phyloP scores from a whole-genome alignment of 2,113 vertebrate species.

The Carettochelys insculpta region DNA sequence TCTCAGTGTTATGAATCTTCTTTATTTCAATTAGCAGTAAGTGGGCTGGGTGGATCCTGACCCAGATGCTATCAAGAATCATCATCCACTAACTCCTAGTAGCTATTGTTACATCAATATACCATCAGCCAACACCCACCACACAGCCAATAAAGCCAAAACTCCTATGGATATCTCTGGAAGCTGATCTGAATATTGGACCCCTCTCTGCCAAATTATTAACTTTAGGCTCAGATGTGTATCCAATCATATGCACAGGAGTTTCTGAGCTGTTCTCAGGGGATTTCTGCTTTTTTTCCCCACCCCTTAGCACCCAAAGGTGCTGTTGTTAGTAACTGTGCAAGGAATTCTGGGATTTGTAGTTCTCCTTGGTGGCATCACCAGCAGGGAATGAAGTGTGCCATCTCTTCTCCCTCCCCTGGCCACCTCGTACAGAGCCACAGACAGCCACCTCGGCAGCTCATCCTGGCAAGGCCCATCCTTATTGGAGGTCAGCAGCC shows the following conservation, averaged over 20 bases:
- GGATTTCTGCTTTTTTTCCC: not conserved
- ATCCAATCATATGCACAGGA: not conserved
- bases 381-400: not conserved
- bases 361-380: not conserved
- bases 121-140: not conserved
- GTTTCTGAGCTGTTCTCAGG: not conserved
- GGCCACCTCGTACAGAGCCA: not conserved
- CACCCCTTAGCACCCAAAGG: not conserved
- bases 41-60: not conserved
- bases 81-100: not conserved
- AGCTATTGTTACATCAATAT: not conserved
- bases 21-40: not conserved
- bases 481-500: not conserved
- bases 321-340: fast-evolving
- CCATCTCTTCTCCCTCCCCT: not conserved
- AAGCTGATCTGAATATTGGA: not conserved
- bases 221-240: not conserved
- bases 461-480: not conserved
- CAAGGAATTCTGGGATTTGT: not conserved
- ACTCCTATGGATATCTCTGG: not conserved
- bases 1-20: not conserved
- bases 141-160: not conserved
- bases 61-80: not conserved
- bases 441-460: fast-evolving
- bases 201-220: not conserved